A percentile compares a stretch with the other conserved stretches of the same genome.
Evolutionary conservation across 2,113 vertebrate species (phyloP).

Genomic region (Bufo gargarizans): DNA sequence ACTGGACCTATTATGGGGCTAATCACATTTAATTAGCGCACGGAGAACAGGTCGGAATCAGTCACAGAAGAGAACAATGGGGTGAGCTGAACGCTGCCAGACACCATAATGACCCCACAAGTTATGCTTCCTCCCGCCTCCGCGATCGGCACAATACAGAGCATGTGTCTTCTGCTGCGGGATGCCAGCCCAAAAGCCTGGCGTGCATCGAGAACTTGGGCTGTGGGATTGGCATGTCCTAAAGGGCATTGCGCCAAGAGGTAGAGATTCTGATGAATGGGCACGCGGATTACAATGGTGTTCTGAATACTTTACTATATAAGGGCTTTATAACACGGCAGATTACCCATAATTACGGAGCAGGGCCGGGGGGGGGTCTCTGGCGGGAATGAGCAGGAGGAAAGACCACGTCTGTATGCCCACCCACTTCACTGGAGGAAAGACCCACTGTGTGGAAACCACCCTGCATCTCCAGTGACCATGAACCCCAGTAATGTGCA

Average conservation of each 20-base stretch:
- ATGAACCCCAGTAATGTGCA: no score
- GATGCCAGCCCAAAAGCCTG: background rate
- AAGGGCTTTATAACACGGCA: background rate
- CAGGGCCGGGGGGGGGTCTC: fast-evolving
- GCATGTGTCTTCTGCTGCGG: background rate
- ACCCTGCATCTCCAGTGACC: no score
- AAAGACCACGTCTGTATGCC: background rate
- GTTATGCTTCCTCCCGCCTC: background rate
- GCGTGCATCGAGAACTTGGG: background rate
- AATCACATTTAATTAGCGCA: no score
- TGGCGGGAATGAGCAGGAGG: background rate
- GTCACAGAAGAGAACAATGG: background rate
- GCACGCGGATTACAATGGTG: background rate
- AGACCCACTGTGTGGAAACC: no score
- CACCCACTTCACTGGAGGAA: no score
- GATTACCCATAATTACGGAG: background rate
- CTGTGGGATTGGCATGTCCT: constrained; percentile 26
- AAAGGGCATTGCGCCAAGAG: background rate
- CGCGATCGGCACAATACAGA: background rate
- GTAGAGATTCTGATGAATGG: background rate
- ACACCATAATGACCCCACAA: background rate
- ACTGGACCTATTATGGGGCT: background rate
- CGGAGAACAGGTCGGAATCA: background rate
- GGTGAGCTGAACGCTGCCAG: background rate
- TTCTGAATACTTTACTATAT: background rate